Base-by-base conservation (phyloP, 2,113 vertebrate species). In the Nanorana parkeri region DNA sequence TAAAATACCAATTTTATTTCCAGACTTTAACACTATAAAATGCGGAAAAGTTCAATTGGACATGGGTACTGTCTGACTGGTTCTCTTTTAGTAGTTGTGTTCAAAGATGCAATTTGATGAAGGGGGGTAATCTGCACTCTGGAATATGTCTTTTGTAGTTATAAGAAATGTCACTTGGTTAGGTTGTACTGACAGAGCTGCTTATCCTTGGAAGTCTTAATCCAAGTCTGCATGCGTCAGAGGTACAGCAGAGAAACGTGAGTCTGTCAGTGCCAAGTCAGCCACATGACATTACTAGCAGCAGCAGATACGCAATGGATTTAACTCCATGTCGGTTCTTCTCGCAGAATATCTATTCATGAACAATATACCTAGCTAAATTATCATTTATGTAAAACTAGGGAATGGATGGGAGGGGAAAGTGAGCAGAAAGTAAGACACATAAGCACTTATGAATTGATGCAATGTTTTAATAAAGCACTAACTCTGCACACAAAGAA, bases 141-240 rank as follows among this genome's bases (percentile, higher is more conserved):
- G 67, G 29, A 32, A 69, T 17, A 17, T 28, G 65, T 60, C 54
- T 41, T 24, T n/a, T 78, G 19, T 65, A 24, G 61, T 67, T 67
- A 67, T 66, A 66, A 26, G 26, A 55, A 15, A 77, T 65, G 75
- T 65, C 75, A 5, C 47, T 67, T 66, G 47, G 32, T 64, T 54
- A 52, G 61, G 41, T n/a, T 66, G 26, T 26, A 55, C 21, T 29
- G 51, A 67, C 63, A 78, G 54, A 32, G 10, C 76, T 67, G 17
- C 64, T 78, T 78, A 78, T 55, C 47, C 63, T n/a, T 17, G 17
- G 47, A 67, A 55, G 24, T 78, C 63, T 52, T 78, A 78, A 66
- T 67, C 76, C 63, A 29, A 26, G 19, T 11, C 24, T 66, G 29
- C 19, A 58, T 76, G 61, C 65, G 61, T 52, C 23, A 65, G 19